Conservation (phyloP, 2,113 vertebrate genomes). For the Lophotis ruficrista region DNA sequence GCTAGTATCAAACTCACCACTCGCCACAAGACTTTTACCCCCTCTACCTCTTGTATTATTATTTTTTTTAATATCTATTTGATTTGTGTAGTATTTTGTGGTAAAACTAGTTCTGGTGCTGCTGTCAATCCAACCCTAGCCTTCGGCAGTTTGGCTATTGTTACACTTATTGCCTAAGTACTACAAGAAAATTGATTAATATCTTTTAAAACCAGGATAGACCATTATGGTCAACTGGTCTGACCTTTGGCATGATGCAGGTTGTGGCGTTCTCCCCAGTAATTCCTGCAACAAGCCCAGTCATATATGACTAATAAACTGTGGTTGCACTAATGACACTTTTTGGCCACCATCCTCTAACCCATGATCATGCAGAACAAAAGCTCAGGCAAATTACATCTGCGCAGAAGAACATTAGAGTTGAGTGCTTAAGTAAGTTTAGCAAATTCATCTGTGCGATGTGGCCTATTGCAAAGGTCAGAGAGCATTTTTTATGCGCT, state of each 20-base stretch:
- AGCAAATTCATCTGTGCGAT: not conserved
- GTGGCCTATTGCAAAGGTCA: not conserved
- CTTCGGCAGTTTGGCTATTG: not conserved
- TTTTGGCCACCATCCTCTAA: not conserved
- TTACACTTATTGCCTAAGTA: not conserved
- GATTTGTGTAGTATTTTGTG: not conserved
- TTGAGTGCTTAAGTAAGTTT: not conserved
- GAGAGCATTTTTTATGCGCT: not conserved
- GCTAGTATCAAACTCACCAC: conserved; percentile 42
- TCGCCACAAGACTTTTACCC: conserved; percentile 45
- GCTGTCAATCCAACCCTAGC: not conserved
- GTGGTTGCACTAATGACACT: not conserved
- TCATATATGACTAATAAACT: not conserved
- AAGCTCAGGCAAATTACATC: not conserved
- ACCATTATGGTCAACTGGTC: not conserved
- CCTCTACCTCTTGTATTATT: not conserved
- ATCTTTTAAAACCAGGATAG: not conserved
- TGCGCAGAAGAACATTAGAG: not conserved
- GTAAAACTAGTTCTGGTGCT: not conserved
- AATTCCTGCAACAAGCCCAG: not conserved
- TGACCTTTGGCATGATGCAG: not conserved
- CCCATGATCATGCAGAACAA: not conserved
- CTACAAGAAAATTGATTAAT: not conserved
- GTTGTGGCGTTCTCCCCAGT: not conserved
- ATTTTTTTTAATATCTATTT: conserved; percentile 22